Evolutionary conservation across 2,797 vertebrate species (phyloP).

Genomic region (Oreonectes daqikongensis): DNA sequence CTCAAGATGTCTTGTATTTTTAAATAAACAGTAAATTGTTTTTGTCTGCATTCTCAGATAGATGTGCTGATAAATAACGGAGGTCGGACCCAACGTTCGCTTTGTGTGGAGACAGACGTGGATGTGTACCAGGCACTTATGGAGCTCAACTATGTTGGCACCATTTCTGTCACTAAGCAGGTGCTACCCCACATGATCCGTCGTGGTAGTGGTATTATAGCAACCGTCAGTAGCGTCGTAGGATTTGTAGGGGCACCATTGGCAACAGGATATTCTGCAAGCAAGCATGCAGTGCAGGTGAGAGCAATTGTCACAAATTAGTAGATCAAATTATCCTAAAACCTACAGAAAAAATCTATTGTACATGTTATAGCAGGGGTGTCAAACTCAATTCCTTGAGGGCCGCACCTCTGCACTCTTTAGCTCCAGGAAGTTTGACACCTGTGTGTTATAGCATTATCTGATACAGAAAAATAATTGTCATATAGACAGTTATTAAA

Average conservation of each 20-base stretch:
- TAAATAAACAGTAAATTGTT: no score
- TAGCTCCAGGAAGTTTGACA: no score
- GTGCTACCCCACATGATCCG: conserved; percentile 90
- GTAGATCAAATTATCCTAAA: neutral
- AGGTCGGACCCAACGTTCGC: conserved; percentile 86
- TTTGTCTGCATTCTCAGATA: conserved; percentile 74
- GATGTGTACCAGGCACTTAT: conserved; percentile 87
- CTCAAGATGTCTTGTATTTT: no score
- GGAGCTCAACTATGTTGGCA: conserved; percentile 91
- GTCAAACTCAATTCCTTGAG: no score
- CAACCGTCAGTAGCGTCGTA: conserved; percentile 86
- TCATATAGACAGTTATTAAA: neutral
- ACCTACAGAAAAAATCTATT: no score
- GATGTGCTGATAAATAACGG: conserved; percentile 93
- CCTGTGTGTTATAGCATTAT: neutral
- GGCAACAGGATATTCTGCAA: conserved; percentile 85
- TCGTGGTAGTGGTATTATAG: conserved; percentile 81
- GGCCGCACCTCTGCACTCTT: no score
- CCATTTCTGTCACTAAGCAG: conserved; percentile 87
- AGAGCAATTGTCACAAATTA: neutral
- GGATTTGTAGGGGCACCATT: conserved; percentile 82
- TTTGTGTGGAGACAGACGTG: conserved; percentile 82
- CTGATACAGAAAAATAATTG: neutral
- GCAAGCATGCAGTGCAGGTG: conserved; percentile 91
- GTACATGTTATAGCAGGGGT: neutral